Evolutionary conservation across 2,797 vertebrate genomes (phyloP).

Genomic region (Acrossocheilus fasciatus): DNA sequence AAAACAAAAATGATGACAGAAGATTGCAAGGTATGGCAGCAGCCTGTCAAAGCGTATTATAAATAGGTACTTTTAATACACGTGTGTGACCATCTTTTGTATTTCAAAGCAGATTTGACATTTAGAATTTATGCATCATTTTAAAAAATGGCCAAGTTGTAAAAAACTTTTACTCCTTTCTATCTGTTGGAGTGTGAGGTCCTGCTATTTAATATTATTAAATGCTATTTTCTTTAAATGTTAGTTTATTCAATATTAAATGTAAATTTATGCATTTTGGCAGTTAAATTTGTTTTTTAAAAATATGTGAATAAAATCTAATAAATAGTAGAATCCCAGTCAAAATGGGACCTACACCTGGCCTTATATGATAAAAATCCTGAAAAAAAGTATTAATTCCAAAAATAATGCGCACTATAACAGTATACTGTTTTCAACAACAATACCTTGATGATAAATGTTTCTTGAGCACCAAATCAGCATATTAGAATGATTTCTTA

Average conservation of each 20-base stretch:
- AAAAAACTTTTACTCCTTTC: not conserved
- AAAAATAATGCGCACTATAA: not conserved
- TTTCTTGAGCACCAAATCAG: not conserved
- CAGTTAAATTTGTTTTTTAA: not conserved
- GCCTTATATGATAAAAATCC: not conserved
- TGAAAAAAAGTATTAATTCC: not conserved
- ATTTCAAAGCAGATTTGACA: constrained; percentile 4
- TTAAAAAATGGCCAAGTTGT: not conserved
- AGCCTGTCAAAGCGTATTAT: not conserved
- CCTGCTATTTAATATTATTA: not conserved
- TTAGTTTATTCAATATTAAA: too few species aligned
- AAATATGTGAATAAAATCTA: too few species aligned
- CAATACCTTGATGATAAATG: not conserved
- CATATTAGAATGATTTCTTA: not conserved
- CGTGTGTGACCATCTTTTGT: not conserved
- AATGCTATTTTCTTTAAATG: not conserved
- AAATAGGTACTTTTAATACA: not conserved
- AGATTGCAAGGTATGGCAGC: constrained; percentile 41
- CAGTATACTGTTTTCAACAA: not conserved
- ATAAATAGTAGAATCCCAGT: too few species aligned
- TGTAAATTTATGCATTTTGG: not conserved
- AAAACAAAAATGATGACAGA: constrained; percentile 21
- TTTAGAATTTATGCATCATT: not conserved
- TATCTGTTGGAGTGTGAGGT: not conserved
- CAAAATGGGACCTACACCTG: not conserved